A percentile compares a stretch with the other conserved stretches of the same genome.
Evolutionary conservation across 2,888 invertebrate genomes (phyloP).

Genomic region (Merodon equestris): DNA sequence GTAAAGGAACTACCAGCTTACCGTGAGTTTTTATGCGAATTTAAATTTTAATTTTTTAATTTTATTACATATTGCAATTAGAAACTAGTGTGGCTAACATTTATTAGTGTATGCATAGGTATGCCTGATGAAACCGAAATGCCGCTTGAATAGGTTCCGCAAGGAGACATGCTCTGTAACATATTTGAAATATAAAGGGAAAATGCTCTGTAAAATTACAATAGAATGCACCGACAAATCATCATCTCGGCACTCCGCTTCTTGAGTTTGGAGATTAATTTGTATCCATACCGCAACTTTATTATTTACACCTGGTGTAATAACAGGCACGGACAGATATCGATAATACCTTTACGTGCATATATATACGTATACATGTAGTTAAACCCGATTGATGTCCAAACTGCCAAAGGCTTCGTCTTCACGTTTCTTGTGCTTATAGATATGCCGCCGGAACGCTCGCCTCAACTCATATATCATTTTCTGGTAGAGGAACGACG

Average conservation of each 20-base stretch:
- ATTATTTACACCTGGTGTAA: constrained; percentile 67
- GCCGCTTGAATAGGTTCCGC: constrained; percentile 62
- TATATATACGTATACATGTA: constrained; percentile 30
- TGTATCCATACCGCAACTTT: constrained; percentile 65
- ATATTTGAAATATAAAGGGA: constrained; percentile 29
- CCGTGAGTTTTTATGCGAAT: constrained; percentile 57
- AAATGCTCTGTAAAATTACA: constrained; percentile 48
- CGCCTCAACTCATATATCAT: constrained; percentile 67
- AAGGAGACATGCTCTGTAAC: constrained; percentile 43
- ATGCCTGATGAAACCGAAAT: constrained; percentile 3
- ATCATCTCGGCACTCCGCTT: constrained; percentile 62
- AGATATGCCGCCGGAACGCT: constrained; percentile 60
- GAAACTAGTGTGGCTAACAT: too few relatives aligned
- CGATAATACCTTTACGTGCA: constrained; percentile 48
- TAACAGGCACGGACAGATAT: constrained; percentile 63
- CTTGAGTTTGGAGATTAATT: constrained; percentile 66
- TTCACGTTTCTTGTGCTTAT: constrained; percentile 50
- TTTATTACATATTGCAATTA: constrained; percentile 57
- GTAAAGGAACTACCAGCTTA: too few relatives aligned
- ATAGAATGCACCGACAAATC: constrained; percentile 64
- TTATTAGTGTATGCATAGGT: too few relatives aligned
- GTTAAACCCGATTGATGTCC: constrained; percentile 65
- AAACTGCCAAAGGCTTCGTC: constrained; percentile 64
- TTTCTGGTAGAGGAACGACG: constrained; percentile 69
- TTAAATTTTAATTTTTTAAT: constrained; percentile 7